Conservation (phyloP, 2,888 invertebrate genomes). For the Aspidapion aeneum region DNA sequence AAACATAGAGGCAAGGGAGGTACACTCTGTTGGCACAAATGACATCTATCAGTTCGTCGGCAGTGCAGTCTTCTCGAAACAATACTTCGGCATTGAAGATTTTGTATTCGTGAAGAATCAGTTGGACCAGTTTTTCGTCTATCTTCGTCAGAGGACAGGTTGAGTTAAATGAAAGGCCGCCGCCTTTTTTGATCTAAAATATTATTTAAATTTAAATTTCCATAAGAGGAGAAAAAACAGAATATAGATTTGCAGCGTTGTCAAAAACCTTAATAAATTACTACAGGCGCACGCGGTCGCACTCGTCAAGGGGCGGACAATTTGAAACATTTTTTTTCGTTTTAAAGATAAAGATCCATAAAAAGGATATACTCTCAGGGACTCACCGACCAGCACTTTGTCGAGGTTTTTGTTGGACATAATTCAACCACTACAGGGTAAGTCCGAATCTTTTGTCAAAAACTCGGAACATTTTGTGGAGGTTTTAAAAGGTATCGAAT, state of each 20-base stretch:
- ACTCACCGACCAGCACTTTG: too few species aligned
- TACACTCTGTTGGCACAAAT: slow-evolving; percentile 94
- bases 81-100: slow-evolving; percentile 94
- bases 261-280: too few species aligned
- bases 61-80: slow-evolving; percentile 92
- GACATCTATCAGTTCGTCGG: slow-evolving; percentile 98
- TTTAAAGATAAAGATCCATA: not conserved
- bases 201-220: not conserved
- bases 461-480: too few species aligned
- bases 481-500: too few species aligned
- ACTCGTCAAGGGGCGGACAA: too few species aligned
- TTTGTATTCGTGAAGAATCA: slow-evolving; percentile 98
- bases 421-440: too few species aligned
- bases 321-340: not conserved
- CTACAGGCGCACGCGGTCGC: too few species aligned
- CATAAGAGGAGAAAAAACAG: slow-evolving; percentile 9
- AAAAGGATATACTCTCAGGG: too few species aligned
- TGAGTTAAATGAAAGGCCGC: slow-evolving; percentile 95
- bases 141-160: slow-evolving; percentile 90
- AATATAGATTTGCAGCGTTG: not conserved
- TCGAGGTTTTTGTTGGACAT: too few species aligned
- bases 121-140: slow-evolving; percentile 96
- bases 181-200: slow-evolving; percentile 84
- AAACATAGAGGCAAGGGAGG: slow-evolving; percentile 96
- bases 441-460: too few species aligned